Conservation (phyloP, 2,888 invertebrate species). For the Drosophila mettleri region DNA sequence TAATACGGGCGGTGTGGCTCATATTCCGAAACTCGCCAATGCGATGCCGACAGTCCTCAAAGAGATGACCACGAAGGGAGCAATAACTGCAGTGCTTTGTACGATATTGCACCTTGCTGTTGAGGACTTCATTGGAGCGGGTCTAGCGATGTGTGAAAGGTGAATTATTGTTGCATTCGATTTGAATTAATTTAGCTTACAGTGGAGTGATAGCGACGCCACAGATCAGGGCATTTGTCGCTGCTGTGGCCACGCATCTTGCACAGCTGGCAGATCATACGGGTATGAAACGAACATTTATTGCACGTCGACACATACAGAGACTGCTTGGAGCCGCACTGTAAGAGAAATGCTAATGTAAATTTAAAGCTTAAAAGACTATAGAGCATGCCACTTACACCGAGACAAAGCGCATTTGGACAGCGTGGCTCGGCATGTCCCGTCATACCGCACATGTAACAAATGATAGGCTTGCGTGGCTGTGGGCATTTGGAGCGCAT, state of each 20-base stretch:
- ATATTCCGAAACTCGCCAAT: constrained; percentile 78
- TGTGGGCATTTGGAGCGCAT: constrained; percentile 87
- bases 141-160: constrained; percentile 84
- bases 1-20: constrained; percentile 65
- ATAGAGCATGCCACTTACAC: constrained; percentile 86
- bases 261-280: constrained; percentile 87
- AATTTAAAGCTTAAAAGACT: neutral
- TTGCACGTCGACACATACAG: constrained; percentile 87
- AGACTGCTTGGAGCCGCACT: constrained; percentile 89
- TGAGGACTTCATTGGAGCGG: constrained; percentile 84
- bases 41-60: constrained; percentile 82
- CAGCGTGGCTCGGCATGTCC: constrained; percentile 89
- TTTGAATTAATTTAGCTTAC: constrained; percentile 84
- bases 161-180: neutral
- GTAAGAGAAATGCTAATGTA: constrained; percentile 83
- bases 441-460: constrained; percentile 89
- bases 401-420: constrained; percentile 89
- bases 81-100: constrained; percentile 87
- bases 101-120: constrained; percentile 71
- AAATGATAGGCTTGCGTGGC: constrained; percentile 86
- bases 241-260: constrained; percentile 88
- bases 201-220: constrained; percentile 91
- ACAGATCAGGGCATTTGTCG: constrained; percentile 89
- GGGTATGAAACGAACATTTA: constrained; percentile 86
- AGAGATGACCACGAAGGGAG: constrained; percentile 86